Conservation (phyloP, 2,888 invertebrate genomes). For the Pasiphila rectangulata region DNA sequence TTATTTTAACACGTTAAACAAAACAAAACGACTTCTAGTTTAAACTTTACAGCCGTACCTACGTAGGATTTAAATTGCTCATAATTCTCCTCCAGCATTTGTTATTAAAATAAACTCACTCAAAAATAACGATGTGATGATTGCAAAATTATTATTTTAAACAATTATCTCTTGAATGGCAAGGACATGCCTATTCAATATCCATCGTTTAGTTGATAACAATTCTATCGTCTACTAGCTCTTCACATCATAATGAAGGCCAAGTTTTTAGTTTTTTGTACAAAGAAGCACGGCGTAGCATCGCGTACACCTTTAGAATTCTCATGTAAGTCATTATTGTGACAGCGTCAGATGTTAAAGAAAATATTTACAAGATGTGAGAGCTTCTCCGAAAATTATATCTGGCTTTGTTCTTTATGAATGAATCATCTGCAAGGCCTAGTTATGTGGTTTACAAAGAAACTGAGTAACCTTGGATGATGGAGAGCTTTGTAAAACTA, state of each 20-base stretch:
- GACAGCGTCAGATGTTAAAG: slow-evolving; percentile 27
- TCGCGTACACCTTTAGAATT: slow-evolving; percentile 11
- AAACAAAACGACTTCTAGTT: slow-evolving; percentile 6
- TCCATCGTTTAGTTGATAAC: slow-evolving; percentile 17
- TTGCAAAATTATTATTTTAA: not conserved
- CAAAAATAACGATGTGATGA: slow-evolving; percentile 11
- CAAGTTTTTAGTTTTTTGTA: slow-evolving; percentile 4
- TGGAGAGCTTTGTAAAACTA: slow-evolving; percentile 14
- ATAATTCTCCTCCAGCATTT: slow-evolving; percentile 1
- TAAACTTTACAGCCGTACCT: not conserved
- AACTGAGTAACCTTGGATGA: slow-evolving; percentile 19
- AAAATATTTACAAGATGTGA: slow-evolving; percentile 32
- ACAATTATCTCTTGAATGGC: slow-evolving; percentile 9
- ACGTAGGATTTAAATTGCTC: not conserved
- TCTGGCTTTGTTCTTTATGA: slow-evolving; percentile 29
- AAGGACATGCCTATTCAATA: slow-evolving; percentile 15
- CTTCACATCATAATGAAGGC: slow-evolving; percentile 2
- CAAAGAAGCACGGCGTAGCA: slow-evolving; percentile 2
- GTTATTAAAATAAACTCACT: not conserved
- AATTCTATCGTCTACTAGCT: slow-evolving; percentile 15
- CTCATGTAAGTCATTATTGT: slow-evolving; percentile 25
- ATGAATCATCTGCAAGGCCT: slow-evolving; percentile 28
- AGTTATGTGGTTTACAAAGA: slow-evolving; percentile 14
- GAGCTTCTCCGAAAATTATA: slow-evolving; percentile 33
- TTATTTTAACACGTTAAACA: too few relatives aligned